Base-by-base conservation (phyloP, 2,113 vertebrate species). In the Poeciliopsis occidentalis region DNA sequence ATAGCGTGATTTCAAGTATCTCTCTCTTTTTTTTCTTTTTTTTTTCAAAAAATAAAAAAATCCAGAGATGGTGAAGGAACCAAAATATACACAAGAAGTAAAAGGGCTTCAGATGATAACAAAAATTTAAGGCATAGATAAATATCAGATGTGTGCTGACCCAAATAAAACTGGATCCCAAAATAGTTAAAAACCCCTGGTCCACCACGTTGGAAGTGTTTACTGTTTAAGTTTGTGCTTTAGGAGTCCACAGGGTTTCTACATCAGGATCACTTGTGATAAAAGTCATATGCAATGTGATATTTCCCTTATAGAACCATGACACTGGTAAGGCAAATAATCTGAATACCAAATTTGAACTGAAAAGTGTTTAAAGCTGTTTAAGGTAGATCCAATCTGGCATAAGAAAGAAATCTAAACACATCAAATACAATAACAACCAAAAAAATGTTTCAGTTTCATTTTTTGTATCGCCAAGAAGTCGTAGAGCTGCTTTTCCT, bases 181-280 rank as follows among this genome's bases (percentile, higher is more conserved):
- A 31, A 84, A 85, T 89, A 82, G 81, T 73, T 80, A 75, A 88
- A 85, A 91, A 87, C 89, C 89, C 89, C 87, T 90, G 80, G 90
- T 85, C 89, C 88, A 88, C 89, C 90, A 88, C 67, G 86, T 87
- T 92, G 92, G 91, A 92, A 92, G 90, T 92, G 88, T 92, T 90
- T 73, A 72, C 82, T 90, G 78, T 90, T 88, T 81, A 85, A 77
- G 82, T 91, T 93, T 92, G 90, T 92, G 91, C 90, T 92, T 93
- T 91, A 88, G 90, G 87, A 90, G 87, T 87, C 90, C 89, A 84
- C 69, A 90, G 89, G 90, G 85, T 88, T 89, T 86, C 79, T 73
- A 82, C 80, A 85, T 76, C 72, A 69, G 84, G 84, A 88, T 71
- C 39, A 30, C 39, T 39, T 64, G 65, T 67, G 68, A 84, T 86